Percentiles rank a stretch among this genome's conserved stretches.
phyloP scores from a whole-genome alignment of 2,797 vertebrate genomes.

The Okamejei kenojei region DNA sequence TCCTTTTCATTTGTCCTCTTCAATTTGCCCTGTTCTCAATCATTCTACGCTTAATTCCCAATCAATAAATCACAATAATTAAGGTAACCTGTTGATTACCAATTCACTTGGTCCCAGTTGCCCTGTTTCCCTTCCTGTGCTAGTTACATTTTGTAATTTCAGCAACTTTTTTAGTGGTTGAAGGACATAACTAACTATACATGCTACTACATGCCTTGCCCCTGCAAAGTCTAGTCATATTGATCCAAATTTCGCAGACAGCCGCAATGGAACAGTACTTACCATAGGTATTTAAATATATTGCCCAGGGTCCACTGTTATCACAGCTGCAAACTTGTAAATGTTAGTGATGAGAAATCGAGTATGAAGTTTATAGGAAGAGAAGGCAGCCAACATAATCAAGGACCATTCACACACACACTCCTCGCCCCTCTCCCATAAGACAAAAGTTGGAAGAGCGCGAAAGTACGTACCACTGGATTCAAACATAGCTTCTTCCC shows the following conservation, averaged over 20 bases:
- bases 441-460: no score
- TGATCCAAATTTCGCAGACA: no score
- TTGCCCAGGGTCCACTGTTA: no score
- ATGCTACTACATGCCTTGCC: background rate
- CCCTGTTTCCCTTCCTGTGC: background rate
- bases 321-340: background rate
- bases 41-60: background rate
- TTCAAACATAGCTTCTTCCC: no score
- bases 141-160: background rate
- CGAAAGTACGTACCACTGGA: no score
- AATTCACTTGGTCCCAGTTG: background rate
- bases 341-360: background rate
- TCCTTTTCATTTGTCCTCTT: background rate
- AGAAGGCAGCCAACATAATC: no score
- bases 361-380: background rate
- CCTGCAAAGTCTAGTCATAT: background rate
- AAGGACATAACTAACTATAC: background rate
- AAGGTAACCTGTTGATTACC: background rate
- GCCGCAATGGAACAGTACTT: no score
- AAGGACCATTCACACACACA: no score
- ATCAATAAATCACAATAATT: background rate
- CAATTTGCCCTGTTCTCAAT: background rate
- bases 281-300: no score
- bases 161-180: background rate
- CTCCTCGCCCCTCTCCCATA: no score